phyloP scores from a whole-genome alignment of 2,888 invertebrate genomes.

The Hoplodrina ambigua region DNA sequence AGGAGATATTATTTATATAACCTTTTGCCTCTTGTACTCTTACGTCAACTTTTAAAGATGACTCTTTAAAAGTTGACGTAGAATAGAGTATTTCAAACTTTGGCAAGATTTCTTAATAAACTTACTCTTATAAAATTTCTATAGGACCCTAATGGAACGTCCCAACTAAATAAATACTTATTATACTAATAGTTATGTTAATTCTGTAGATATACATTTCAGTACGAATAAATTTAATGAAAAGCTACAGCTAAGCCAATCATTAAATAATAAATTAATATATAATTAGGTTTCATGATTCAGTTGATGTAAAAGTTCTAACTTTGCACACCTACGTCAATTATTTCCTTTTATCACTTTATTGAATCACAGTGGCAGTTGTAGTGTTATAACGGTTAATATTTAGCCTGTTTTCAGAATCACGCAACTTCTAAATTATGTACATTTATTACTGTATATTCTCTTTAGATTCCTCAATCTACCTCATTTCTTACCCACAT shows the following conservation, averaged over 20 bases:
- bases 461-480: constrained; percentile 2
- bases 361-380: constrained; percentile 17
- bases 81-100: neutral
- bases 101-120: neutral
- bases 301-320: neutral
- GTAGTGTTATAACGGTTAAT: constrained; percentile 10
- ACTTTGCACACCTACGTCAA: neutral
- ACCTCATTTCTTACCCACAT: neutral
- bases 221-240: neutral
- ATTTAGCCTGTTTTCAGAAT: constrained; percentile 4
- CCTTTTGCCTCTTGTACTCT: neutral
- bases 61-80: too few relatives aligned
- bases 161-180: neutral
- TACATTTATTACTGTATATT: constrained; percentile 1
- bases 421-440: constrained; percentile 27
- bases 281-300: constrained; percentile 6
- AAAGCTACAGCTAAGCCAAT: too few relatives aligned
- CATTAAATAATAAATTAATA: too few relatives aligned
- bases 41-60: neutral
- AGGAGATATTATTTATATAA: neutral
- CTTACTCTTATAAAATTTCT: neutral
- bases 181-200: too few relatives aligned
- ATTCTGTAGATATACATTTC: neutral
- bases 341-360: constrained; percentile 15
- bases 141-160: neutral